Evolutionary conservation across 2,113 vertebrate genomes (phyloP).

Genomic region (Cricetomys ansorgei): DNA sequence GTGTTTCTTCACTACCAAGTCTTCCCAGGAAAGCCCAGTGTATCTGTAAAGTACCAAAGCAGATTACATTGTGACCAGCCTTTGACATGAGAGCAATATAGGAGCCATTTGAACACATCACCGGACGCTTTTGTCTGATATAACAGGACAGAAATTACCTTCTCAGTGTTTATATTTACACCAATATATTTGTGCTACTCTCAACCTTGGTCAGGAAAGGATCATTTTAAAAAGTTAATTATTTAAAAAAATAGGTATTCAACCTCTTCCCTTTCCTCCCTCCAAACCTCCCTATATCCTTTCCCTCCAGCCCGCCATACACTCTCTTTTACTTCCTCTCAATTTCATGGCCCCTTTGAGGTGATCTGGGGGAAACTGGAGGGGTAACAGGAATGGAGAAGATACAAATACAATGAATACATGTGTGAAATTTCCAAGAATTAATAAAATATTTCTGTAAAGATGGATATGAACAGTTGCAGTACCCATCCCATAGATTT

Average conservation of each 20-base stretch:
- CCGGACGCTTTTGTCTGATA: background rate
- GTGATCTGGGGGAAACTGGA: background rate
- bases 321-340: background rate
- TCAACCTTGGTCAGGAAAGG: background rate
- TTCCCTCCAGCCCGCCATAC: too few relatives aligned
- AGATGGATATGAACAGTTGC: background rate
- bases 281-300: background rate
- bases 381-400: too few relatives aligned
- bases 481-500: background rate
- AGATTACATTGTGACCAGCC: background rate
- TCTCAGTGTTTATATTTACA: background rate
- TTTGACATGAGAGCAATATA: background rate
- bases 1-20: background rate
- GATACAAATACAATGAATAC: background rate
- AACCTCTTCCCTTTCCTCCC: background rate
- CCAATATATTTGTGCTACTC: background rate
- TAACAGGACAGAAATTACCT: background rate
- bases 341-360: background rate
- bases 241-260: too few relatives aligned
- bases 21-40: background rate
- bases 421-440: background rate
- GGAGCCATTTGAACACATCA: background rate
- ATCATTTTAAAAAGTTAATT: background rate
- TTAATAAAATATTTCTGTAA: background rate
- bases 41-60: background rate